These are phyloP conservation scores for Clarias pachynema DNA, from an alignment of 2,797 vertebrate species.

Conservation along the genomic window DNA sequence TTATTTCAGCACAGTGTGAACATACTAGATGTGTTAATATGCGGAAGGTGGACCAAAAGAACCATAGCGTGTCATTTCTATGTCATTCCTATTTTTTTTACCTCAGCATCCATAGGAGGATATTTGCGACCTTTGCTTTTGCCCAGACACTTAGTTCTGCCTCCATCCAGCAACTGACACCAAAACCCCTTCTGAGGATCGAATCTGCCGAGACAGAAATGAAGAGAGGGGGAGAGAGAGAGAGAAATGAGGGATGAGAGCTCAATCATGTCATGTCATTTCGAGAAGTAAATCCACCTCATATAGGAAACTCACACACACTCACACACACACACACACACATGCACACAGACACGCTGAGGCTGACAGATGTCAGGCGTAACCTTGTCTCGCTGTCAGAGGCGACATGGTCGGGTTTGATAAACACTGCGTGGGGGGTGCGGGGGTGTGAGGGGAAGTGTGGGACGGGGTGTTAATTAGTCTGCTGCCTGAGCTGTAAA, in stretches of 20 bases:
- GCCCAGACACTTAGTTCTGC: slow-evolving; percentile 94
- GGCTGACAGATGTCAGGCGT: slow-evolving; percentile 50
- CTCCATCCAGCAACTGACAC: slow-evolving; percentile 94
- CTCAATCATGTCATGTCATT: slow-evolving; percentile 36
- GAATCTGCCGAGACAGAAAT: slow-evolving; percentile 77
- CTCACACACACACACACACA: slow-evolving; percentile 21
- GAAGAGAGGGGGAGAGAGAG: slow-evolving; percentile 3
- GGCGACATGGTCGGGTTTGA: slow-evolving; percentile 50
- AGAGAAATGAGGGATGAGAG: slow-evolving; percentile 29
- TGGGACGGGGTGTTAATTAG: slow-evolving; percentile 38
- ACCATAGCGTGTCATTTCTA: too few species aligned
- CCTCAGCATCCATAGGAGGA: slow-evolving; percentile 92
- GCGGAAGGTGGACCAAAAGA: too few species aligned
- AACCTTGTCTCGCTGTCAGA: slow-evolving; percentile 54
- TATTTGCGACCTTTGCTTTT: slow-evolving; percentile 96
- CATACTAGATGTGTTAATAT: too few species aligned
- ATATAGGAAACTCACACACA: background rate
- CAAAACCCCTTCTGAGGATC: slow-evolving; percentile 97
- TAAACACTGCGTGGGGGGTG: slow-evolving; percentile 40
- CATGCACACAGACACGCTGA: slow-evolving; percentile 29
- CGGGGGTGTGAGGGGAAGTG: slow-evolving; percentile 1
- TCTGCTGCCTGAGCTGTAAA: slow-evolving; percentile 37
- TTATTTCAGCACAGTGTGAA: background rate
- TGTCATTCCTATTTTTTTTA: slow-evolving; percentile 58
- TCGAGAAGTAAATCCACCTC: slow-evolving; percentile 35